Conservation (phyloP, 2,797 vertebrate genomes). For the Microctenopoma stevenorrisi region DNA sequence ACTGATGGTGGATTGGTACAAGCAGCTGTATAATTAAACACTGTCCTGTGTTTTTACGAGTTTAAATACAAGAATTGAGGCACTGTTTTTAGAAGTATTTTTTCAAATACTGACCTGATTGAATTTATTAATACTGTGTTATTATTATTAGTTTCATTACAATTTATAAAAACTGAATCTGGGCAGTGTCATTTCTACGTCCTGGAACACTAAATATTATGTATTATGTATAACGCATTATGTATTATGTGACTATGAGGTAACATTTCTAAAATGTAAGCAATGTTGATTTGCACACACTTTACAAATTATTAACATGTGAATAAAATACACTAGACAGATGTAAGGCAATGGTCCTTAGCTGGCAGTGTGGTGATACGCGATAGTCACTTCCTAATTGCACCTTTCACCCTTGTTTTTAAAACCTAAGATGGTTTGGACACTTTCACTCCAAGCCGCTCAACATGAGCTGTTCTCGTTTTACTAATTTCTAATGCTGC, state of each 20-base stretch:
- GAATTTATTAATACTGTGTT: neutral
- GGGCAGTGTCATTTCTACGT: neutral
- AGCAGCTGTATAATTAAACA: neutral
- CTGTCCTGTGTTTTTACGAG: neutral
- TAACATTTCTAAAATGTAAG: neutral
- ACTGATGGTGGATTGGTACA: neutral
- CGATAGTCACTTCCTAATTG: neutral
- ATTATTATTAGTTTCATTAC: too few relatives aligned
- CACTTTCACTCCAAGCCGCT: too few relatives aligned
- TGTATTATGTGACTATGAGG: too few relatives aligned
- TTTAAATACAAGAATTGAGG: neutral
- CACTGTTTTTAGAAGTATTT: neutral
- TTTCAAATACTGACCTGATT: neutral
- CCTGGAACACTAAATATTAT: neutral
- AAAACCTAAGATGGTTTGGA: too few relatives aligned
- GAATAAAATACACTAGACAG: neutral
- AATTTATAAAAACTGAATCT: neutral
- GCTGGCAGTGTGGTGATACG: neutral
- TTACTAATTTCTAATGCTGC: too few relatives aligned
- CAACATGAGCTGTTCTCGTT: too few relatives aligned
- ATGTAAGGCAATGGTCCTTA: neutral
- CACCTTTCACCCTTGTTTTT: too few relatives aligned
- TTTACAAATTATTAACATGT: neutral
- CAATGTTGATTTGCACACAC: fast-evolving
- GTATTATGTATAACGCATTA: neutral